A percentile compares a stretch with the other conserved stretches of the same genome.
phyloP scores from a whole-genome alignment of 1,140 invertebrate genomes.

The Sycobia sp. region DNA sequence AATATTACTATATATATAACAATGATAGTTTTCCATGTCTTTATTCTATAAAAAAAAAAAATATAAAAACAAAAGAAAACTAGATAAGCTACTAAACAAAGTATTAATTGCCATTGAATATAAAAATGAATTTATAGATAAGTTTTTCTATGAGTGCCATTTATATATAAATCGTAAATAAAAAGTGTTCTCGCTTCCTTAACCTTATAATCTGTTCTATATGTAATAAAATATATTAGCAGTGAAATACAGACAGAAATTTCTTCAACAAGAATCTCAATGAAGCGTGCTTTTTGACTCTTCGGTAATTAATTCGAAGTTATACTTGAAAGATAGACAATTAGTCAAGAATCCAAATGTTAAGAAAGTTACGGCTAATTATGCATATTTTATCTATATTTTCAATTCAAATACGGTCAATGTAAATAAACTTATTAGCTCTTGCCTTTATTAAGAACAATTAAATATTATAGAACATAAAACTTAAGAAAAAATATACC shows the following conservation, averaged over 20 bases:
- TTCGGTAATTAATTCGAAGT: too few relatives aligned
- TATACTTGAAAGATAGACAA: too few relatives aligned
- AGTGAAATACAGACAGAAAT: not conserved
- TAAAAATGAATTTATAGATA: not conserved
- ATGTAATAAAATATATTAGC: not conserved
- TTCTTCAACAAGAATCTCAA: not conserved
- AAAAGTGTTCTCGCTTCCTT: conserved; percentile 6
- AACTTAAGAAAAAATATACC: not conserved
- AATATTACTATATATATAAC: too few relatives aligned
- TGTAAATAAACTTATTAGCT: not conserved
- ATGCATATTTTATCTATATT: too few relatives aligned
- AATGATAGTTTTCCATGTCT: too few relatives aligned
- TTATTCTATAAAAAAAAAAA: too few relatives aligned
- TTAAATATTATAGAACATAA: conserved; percentile 7
- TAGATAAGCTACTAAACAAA: too few relatives aligned
- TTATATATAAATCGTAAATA: not conserved
- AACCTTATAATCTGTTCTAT: conserved; percentile 1
- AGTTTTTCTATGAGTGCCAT: conserved; percentile 1
- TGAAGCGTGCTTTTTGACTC: not conserved
- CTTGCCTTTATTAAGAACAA: conserved; percentile 2
- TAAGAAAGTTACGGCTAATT: too few relatives aligned
- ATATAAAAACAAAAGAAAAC: too few relatives aligned
- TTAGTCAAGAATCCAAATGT: too few relatives aligned
- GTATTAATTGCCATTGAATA: too few relatives aligned
- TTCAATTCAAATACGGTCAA: conserved; percentile 4